These are phyloP conservation scores for Callopanchax toddi DNA, from an alignment of 2,113 vertebrate species.

Conservation along the genomic window DNA sequence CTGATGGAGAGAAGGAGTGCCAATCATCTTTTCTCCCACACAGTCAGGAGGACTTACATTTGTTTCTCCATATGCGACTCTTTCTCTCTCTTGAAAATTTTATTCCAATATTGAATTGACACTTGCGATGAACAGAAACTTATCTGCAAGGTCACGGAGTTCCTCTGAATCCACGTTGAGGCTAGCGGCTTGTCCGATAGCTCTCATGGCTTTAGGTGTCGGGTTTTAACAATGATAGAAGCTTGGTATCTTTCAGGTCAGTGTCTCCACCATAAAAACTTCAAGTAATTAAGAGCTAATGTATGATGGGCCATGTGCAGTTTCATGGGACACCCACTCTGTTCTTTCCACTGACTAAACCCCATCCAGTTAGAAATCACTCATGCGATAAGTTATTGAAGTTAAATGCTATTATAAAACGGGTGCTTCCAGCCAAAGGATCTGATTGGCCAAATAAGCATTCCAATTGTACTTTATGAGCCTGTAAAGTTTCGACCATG, in stretches of 20 bases:
- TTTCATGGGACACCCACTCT: constrained; percentile 33
- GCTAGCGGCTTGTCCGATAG: constrained; percentile 14
- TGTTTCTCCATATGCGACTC: constrained; percentile 26
- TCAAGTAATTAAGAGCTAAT: constrained; percentile 63
- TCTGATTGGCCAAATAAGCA: constrained; percentile 80
- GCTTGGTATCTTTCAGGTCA: constrained; percentile 53
- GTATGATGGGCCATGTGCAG: constrained; percentile 35
- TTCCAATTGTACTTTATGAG: constrained; percentile 77
- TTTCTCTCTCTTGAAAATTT: constrained; percentile 20
- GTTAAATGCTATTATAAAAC: constrained; percentile 78
- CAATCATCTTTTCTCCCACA: constrained; percentile 74
- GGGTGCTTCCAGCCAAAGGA: constrained; percentile 69
- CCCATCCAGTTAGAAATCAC: constrained; percentile 66
- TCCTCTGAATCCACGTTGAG: constrained; percentile 38
- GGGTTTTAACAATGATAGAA: constrained; percentile 42
- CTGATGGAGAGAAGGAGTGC: constrained; percentile 73
- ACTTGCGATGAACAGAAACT: constrained; percentile 48
- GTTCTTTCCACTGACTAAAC: constrained; percentile 65
- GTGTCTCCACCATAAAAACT: constrained; percentile 57
- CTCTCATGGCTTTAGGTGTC: constrained; percentile 13
- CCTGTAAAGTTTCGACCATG: constrained; percentile 70
- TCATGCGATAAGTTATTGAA: constrained; percentile 78
- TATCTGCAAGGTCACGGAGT: constrained; percentile 59
- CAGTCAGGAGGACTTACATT: constrained; percentile 55
- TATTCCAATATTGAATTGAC: constrained; percentile 50